phyloP scores from a whole-genome alignment of 1,140 invertebrate species.

The Helicorthomorpha holstii region DNA sequence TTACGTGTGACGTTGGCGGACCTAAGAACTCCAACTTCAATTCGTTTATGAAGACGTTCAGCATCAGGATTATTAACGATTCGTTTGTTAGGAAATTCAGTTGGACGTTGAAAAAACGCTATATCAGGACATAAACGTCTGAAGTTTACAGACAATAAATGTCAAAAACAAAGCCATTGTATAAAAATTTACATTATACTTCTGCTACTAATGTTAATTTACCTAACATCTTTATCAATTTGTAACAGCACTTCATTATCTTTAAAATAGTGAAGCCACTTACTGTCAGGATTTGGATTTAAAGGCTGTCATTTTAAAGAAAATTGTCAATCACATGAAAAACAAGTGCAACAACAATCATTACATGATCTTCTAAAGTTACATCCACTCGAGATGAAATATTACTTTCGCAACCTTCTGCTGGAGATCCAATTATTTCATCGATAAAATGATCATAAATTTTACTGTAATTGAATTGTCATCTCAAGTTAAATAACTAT shows the following conservation, averaged over 20 bases:
- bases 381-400: slow-evolving; percentile 14
- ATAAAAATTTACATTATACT: no score
- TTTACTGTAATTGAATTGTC: slow-evolving; percentile 26
- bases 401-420: background rate
- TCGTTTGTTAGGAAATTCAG: slow-evolving; percentile 59
- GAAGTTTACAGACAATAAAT: no score
- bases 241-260: slow-evolving; percentile 92
- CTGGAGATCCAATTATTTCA: slow-evolving; percentile 28
- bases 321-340: background rate
- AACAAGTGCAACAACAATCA: slow-evolving; percentile 5
- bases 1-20: slow-evolving; percentile 74
- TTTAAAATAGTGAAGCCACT: slow-evolving; percentile 86
- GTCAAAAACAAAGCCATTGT: no score
- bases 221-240: slow-evolving; percentile 94
- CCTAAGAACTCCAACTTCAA: slow-evolving; percentile 65
- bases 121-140: slow-evolving; percentile 86
- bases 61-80: slow-evolving; percentile 33
- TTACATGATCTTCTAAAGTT: slow-evolving; percentile 24
- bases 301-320: slow-evolving; percentile 47
- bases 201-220: background rate
- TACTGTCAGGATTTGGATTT: slow-evolving; percentile 81
- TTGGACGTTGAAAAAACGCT: slow-evolving; percentile 88
- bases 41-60: slow-evolving; percentile 62
- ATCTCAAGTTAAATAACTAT: slow-evolving; percentile 13
- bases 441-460: slow-evolving; percentile 70